Base-by-base conservation (phyloP, 2,888 invertebrate genomes). In the Escarpia spicata region DNA sequence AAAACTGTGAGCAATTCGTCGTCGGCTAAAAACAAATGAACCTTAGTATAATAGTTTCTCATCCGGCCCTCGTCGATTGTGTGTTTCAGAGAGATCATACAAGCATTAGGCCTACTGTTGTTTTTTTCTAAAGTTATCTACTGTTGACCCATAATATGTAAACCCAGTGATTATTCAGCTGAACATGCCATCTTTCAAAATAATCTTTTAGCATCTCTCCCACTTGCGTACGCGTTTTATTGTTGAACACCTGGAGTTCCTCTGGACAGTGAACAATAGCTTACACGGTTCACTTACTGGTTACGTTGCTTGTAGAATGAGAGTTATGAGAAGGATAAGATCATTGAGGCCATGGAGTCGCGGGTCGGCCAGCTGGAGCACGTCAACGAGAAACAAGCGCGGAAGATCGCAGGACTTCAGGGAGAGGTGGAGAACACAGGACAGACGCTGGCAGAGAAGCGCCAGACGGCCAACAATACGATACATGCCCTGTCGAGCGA, bases 401-500 rank as follows among this genome's bases (percentile, higher is more conserved):
- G 95, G 90, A 96, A 96, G 93, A 96, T 96, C 75, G 94, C 95
- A 1, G 94, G 93, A 37, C 94, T 96, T 91, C 96, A 95, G 93
- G 92, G 95, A 96, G 93, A 92, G 91, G 92, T 26, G 58, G 12
- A 52, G 58, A 75, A 15, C 15, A 43, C 43, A 0, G 91, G 91
- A 0, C 91, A 91, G 31, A 19, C 43, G 43, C 93, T 94, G 6
- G 94, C 95, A 92, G 95, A 96, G 43, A 95, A 95, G 92, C 93
- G 94, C 44, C 94, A 95, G 2, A 95, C 95, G 15, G 95, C 96
- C 9, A 95, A 96, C 93, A 95, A 96, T 93, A 96, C 96, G 26
- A 95, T 96, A 26, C 96, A 96, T 89, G 95, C 96, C 0, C 94
- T 96, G 89, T 95, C 95, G 92, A 95, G 96, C 94, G 96, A 96